phyloP scores from a whole-genome alignment of 2,888 invertebrate genomes.

The Heliconius erato region DNA sequence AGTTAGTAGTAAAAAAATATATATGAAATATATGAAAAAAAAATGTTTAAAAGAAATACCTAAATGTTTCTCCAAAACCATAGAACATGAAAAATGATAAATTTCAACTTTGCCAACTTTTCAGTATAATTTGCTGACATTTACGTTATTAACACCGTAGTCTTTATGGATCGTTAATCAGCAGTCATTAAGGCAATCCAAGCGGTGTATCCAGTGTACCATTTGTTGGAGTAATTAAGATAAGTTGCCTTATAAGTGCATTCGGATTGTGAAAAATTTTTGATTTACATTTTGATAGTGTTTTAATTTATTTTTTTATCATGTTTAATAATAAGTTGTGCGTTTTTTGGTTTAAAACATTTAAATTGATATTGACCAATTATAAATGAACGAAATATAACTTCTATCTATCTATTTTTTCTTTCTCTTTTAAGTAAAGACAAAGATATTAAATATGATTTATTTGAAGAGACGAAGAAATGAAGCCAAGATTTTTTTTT shows the following conservation, averaged over 20 bases:
- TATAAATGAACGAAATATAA: no score
- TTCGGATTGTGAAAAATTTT: constrained; percentile 39
- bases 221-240: constrained; percentile 45
- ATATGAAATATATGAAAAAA: neutral
- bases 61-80: neutral
- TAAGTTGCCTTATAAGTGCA: constrained; percentile 42
- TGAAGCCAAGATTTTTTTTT: neutral
- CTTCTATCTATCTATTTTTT: no score
- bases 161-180: constrained; percentile 66
- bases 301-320: constrained; percentile 7
- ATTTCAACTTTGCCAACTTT: neutral
- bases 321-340: neutral
- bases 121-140: constrained; percentile 39
- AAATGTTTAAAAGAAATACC: neutral
- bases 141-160: constrained; percentile 56
- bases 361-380: no score
- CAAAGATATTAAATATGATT: neutral
- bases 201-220: constrained; percentile 53
- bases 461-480: neutral
- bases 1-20: no score
- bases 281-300: constrained; percentile 9
- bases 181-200: constrained; percentile 60
- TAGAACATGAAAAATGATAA: neutral
- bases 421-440: neutral
- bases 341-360: neutral